Base-by-base conservation (phyloP, 2,797 vertebrate species). In the Todus mexicanus region DNA sequence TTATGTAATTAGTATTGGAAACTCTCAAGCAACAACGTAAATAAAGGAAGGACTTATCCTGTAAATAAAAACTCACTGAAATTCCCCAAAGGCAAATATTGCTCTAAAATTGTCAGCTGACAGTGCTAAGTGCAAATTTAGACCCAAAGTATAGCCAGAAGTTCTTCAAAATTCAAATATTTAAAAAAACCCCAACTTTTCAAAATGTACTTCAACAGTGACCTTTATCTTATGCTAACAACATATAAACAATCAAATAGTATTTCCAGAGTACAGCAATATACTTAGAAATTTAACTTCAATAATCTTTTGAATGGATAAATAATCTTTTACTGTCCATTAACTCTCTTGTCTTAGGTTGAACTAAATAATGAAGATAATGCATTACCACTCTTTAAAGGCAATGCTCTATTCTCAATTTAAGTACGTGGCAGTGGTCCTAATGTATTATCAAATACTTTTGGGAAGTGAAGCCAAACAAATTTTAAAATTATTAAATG, bases 351-450 rank as follows among this genome's bases (percentile, higher is more conserved):
- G 5, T 31, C 25, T 66, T 6, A 27, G 11, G 10, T 54, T 70
- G 51, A 31, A 84, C 69, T 43, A 76, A 63, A 43, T 54, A 26
- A 65, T 12, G 3, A 85, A 63, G 12, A 66, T n/a, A 66, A 82
- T 40, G 3, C 3, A 61, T 63, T n/a, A 26, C 6, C 16, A 54
- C 27, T 70, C 82, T 79, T 35, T 47, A 65, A 87, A 68, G 17
- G 15, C 19, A 87, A 57, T 13, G 3, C 3, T 25, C 1, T 38
- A 50, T 65, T 61, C 15, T 79, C 21, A 76, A 10, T 19, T 45
- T 22, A 66, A 80, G 25, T 9, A 59, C 4, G 10, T 4, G 64
- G 21, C 0, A 0, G 40, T 25, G 29, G n/a, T 48, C 53, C 6
- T 35, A 51, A 35, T 8, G 5, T 13, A 42, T 45, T 48, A 47